Base-by-base conservation (phyloP, 2,888 invertebrate species). In the Iphiclides podalirius region DNA sequence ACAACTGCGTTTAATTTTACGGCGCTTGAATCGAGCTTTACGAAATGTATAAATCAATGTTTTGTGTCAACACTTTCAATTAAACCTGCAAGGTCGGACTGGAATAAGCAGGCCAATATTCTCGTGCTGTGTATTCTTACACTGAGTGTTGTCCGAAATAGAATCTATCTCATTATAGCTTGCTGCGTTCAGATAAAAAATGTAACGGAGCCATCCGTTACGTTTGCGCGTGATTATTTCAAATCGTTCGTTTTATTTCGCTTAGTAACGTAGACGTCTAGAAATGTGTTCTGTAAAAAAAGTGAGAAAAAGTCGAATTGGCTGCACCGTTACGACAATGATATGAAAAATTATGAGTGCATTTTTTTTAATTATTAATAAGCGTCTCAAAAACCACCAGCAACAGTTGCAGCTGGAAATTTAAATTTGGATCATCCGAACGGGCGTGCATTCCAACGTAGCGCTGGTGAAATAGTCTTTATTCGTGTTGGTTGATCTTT, bases 61-160 rank as follows among this genome's bases (percentile, higher is more conserved):
- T 58, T 55, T 67, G 64, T 86, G 84, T 87, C 86, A 86, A 76
- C 87, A 83, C 84, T 75, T 86, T 84, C 86, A 79, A 85, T 86
- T 86, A 85, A 76, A 71, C 54, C 41, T 44, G 55, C 78, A 86
- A 86, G 87, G 87, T 71, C 79, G 68, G 39, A 45, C 54, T 58
- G 60, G 61, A 71, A 71, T 70, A 70, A 72, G 63, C 75, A 69
- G 58, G 70, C 61, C 65, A 56, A 68, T 65, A 66, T 63, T 68
- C 66, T 62, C 43, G 39, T 44, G 65, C 63, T 62, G 66, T 60
- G 74, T 85, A 83, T 84, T 84, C 79, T 81, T 78, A 73, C 69
- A 66, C 70, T 70, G 74, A 85, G 82, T 80, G 84, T 71, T 55
- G 65, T 71, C 74, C 53, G 54, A 83, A 86, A 86, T 87, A 87